Conservation (phyloP, 2,797 vertebrate species). For the Huso huso region DNA sequence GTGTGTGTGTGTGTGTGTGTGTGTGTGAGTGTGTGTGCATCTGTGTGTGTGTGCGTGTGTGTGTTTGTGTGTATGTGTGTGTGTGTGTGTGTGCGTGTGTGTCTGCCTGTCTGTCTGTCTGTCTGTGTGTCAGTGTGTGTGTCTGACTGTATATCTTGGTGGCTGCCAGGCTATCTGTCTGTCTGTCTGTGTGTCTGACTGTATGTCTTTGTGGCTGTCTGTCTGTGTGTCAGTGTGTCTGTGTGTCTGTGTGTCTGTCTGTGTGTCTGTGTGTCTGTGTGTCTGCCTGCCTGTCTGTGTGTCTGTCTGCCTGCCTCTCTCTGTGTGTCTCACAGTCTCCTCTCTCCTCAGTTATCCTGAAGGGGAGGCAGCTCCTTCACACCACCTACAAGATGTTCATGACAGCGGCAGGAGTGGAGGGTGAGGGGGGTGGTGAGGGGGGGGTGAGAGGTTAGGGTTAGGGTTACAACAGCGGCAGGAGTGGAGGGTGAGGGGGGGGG, state of each 20-base stretch:
- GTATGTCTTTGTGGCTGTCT: slow-evolving; percentile 27
- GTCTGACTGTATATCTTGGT: too few relatives aligned
- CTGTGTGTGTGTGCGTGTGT: background rate
- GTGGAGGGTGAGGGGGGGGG: slow-evolving; percentile 72
- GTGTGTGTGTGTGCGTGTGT: background rate
- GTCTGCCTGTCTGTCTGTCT: too few relatives aligned
- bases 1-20: background rate
- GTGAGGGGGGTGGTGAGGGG: slow-evolving; percentile 52
- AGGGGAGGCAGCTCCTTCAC: slow-evolving; percentile 83
- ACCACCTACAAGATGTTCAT: slow-evolving; percentile 96
- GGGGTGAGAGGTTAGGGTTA: too few relatives aligned
- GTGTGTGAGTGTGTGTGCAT: slow-evolving; percentile 24
- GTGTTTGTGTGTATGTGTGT: background rate
- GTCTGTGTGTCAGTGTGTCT: background rate
- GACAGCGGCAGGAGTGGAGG: slow-evolving; percentile 82
- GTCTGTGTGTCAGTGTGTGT: too few relatives aligned
- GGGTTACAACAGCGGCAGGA: slow-evolving; percentile 78
- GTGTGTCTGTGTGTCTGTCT: background rate
- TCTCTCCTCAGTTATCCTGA: slow-evolving; percentile 70
- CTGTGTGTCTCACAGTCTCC: slow-evolving; percentile 44
- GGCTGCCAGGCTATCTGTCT: too few relatives aligned
- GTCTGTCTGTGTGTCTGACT: slow-evolving; percentile 33
- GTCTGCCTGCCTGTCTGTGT: background rate
- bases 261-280: too few relatives aligned
- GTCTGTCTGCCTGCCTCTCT: slow-evolving; percentile 3